Percentiles rank a stretch among this genome's conserved stretches.
These are phyloP conservation scores for Stramonita haemastoma DNA, from an alignment of 2,888 invertebrate species.

Conservation along the genomic window DNA sequence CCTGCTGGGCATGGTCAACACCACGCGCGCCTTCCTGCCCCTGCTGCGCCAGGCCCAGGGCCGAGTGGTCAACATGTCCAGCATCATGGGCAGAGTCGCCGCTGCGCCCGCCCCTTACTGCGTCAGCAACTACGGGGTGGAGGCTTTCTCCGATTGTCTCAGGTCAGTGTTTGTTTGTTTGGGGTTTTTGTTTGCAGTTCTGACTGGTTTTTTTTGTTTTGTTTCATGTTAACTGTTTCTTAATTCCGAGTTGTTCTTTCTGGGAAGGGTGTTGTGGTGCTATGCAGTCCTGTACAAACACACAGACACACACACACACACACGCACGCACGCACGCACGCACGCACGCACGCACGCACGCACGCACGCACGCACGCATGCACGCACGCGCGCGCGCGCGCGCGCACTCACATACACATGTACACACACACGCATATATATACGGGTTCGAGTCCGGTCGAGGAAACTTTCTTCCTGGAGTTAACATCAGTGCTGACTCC, in stretches of 20 bases:
- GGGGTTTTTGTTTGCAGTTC: too few relatives aligned
- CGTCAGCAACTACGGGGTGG: conserved; percentile 68
- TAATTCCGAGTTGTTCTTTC: too few relatives aligned
- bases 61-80: conserved; percentile 67
- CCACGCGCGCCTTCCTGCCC: conserved; percentile 62
- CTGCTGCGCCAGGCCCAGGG: conserved; percentile 56
- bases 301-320: not conserved
- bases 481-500: too few relatives aligned
- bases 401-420: not conserved
- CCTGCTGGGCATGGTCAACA: conserved; percentile 73
- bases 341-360: too few relatives aligned
- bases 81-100: conserved; percentile 61
- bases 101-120: conserved; percentile 58
- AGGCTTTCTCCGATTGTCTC: conserved; percentile 65
- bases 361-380: not conserved
- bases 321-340: too few relatives aligned
- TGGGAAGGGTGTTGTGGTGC: too few relatives aligned
- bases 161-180: conserved; percentile 52
- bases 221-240: too few relatives aligned
- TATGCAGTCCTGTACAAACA: not conserved
- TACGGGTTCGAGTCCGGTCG: too few relatives aligned
- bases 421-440: not conserved
- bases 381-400: not conserved
- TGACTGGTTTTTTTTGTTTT: too few relatives aligned
- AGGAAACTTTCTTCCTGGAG: too few relatives aligned